Percentiles rank a stretch among this genome's conserved stretches.
Evolutionary conservation across 30 jellyfish, hydroid and myxozoan species (phyloP).

Genomic region (Catostylus mosaicus): DNA sequence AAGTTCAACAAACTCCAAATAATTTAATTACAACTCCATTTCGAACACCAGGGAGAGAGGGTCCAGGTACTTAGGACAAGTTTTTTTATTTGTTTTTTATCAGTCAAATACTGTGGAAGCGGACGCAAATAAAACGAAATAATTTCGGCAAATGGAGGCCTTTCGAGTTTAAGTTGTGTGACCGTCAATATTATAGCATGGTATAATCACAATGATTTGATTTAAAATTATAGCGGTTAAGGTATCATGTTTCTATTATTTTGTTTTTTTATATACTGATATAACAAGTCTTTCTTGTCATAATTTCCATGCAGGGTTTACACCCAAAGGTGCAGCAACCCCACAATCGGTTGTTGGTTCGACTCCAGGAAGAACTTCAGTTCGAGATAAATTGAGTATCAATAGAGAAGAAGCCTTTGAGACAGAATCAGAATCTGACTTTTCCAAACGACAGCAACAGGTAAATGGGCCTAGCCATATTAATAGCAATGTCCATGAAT

Average conservation of each 20-base stretch:
- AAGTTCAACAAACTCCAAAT: constrained; percentile 92
- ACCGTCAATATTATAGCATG: too few relatives aligned
- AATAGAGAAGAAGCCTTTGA: constrained; percentile 82
- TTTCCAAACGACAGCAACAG: constrained; percentile 51
- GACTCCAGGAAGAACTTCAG: constrained; percentile 74
- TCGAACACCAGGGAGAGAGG: constrained; percentile 91
- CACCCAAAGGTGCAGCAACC: constrained; percentile 89
- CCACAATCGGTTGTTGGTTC: constrained; percentile 70
- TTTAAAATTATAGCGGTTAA: too few relatives aligned
- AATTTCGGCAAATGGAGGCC: too few relatives aligned
- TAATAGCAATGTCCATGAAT: too few relatives aligned
- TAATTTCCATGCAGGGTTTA: constrained; percentile 68
- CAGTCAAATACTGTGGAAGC: too few relatives aligned
- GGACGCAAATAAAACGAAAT: too few relatives aligned
- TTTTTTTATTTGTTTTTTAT: too few relatives aligned
- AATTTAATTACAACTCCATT: constrained; percentile 88
- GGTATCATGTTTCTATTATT: too few relatives aligned
- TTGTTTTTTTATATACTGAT: too few relatives aligned
- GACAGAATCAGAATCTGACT: constrained; percentile 57
- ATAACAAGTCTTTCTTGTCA: background rate
- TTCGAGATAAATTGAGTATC: constrained; percentile 80
- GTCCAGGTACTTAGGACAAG: constrained; percentile 71
- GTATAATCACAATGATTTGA: too few relatives aligned
- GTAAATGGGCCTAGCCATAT: too few relatives aligned
- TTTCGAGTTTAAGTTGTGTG: too few relatives aligned